Conservation (phyloP, 2,888 invertebrate genomes). For the Drosophila mayaguana region DNA sequence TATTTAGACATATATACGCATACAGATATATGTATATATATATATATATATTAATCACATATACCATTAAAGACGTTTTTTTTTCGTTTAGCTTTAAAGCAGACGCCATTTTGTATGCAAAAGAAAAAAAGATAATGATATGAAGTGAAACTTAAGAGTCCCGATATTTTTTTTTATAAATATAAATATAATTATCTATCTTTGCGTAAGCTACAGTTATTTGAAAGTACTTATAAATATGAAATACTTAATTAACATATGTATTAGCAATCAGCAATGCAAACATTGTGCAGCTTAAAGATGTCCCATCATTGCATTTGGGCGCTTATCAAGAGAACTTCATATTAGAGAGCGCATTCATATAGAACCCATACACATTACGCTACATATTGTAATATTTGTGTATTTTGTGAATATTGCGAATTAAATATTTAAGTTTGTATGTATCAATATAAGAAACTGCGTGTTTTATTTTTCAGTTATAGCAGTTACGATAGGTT, state of each 20-base stretch:
- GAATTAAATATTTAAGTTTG: conserved; percentile 62
- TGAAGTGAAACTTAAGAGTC: conserved; percentile 63
- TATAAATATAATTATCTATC: conserved; percentile 2
- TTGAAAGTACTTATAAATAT: conserved; percentile 6
- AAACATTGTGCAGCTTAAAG: conserved; percentile 17
- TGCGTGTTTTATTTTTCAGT: neutral
- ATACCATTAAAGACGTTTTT: conserved; percentile 8
- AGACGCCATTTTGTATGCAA: conserved; percentile 68
- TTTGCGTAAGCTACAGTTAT: conserved; percentile 33
- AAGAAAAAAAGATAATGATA: conserved; percentile 31
- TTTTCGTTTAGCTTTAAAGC: conserved; percentile 65
- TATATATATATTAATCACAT: conserved; percentile 3
- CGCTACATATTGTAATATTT: conserved; percentile 38
- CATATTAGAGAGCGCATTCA: conserved; percentile 19
- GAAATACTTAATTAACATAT: conserved; percentile 26
- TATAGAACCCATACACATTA: conserved; percentile 28
- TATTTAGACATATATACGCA: neutral
- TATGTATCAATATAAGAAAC: conserved; percentile 21
- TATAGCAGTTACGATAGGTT: too few relatives aligned
- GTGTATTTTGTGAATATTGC: conserved; percentile 57
- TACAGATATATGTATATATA: neutral
- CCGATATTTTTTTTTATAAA: conserved; percentile 31
- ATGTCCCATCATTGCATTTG: conserved; percentile 10
- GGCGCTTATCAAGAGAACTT: conserved; percentile 27
- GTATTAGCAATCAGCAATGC: conserved; percentile 16